phyloP scores from a whole-genome alignment of 2,797 vertebrate species.

The Lacerta agilis region DNA sequence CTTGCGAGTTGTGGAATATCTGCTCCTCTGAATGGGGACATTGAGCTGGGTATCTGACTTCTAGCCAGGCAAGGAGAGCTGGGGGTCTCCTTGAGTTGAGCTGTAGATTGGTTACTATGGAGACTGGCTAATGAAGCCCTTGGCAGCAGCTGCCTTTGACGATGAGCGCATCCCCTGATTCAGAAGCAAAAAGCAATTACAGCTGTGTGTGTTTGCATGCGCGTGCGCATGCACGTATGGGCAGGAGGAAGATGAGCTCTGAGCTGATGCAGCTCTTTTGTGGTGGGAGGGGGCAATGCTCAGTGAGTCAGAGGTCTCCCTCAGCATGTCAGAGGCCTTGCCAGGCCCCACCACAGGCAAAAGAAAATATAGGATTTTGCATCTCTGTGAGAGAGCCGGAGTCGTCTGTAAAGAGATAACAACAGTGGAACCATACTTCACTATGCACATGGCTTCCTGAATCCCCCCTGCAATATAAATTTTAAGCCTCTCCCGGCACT shows the following conservation, averaged over 20 bases:
- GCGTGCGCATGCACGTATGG: neutral
- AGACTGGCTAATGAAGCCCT: conserved; percentile 69
- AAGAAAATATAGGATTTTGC: neutral
- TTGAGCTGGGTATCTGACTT: conserved; percentile 38
- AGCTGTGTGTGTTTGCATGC: conserved; percentile 3
- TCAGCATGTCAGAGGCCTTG: neutral
- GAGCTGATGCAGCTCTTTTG: neutral
- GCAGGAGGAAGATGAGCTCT: neutral
- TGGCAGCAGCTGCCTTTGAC: conserved; percentile 46
- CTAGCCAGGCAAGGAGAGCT: conserved; percentile 35
- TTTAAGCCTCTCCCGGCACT: neutral
- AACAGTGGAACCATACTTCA: too few relatives aligned
- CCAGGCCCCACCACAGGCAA: too few relatives aligned
- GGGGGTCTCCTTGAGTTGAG: conserved; percentile 61
- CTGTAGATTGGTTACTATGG: conserved; percentile 68
- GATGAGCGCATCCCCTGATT: conserved; percentile 30
- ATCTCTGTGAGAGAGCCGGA: neutral
- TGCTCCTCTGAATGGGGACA: rapidly evolving
- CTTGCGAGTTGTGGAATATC: neutral
- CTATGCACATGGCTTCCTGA: neutral
- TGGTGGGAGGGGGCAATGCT: neutral
- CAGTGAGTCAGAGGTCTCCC: neutral
- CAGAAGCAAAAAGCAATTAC: conserved; percentile 7
- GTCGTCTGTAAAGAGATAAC: neutral
- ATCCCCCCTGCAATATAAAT: too few relatives aligned